Base-by-base conservation (phyloP, 23 tunicate genomes). In the Trididemnum clinides region DNA sequence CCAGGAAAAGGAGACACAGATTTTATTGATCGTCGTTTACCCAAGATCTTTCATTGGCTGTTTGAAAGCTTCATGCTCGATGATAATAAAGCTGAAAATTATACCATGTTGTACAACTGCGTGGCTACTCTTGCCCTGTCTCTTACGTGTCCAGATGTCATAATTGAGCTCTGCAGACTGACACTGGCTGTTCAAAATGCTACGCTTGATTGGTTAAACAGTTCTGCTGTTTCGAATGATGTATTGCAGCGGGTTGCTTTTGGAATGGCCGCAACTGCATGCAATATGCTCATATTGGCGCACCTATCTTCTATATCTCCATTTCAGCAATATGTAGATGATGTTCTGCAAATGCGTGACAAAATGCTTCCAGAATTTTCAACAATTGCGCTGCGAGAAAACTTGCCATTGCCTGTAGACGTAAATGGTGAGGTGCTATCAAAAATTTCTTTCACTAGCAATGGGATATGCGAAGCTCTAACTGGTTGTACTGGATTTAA, bases 291-390 rank as follows among this genome's bases (percentile, higher is more conserved):
- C 66, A 57, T 89, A 50, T 37, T 94, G 0, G 71, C 98, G 4
- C 92, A 81, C 37, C 33, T 88, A 5, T 94, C 98, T 25, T 74
- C 92, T 22, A 82, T 89, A 6, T 85, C 98, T 44, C 69, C 81
- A 37, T 87, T 94, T 64, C 80, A 90, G 76, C 70, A 77, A 64
- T 94, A 94, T 75, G 90, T 89, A 12, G 39, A 84, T 21, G 64
- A 72, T 0, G 87, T 94, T 1, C 66, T 94, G 82, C 28, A 18
- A 2, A 49, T 32, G 0, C 31, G 90, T 10, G 28, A 86, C 5
- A n/a, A 63, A 25, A 57, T 50, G 1, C 49, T 81, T 21, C 90
- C 90, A 31, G 78, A 86, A 4, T 39, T 86, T 38, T 29, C 64
- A 70, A 84, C 90, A 10, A 33, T 30, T 33, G 37, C 28, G 35